Conservation (phyloP, 2,113 vertebrate species). For the Callionymus lyra region DNA sequence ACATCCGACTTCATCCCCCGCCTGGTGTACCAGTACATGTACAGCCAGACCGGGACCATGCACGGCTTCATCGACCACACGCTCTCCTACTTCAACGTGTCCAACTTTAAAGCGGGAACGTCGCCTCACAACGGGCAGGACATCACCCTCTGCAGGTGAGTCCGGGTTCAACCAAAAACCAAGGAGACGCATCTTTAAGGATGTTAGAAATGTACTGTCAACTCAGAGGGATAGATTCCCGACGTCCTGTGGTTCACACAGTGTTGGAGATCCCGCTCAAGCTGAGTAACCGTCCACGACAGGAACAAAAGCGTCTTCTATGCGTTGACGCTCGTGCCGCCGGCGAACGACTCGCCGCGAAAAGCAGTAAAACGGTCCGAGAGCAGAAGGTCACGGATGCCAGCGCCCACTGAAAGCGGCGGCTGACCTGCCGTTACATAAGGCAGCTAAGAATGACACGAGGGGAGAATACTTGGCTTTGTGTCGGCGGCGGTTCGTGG, state of each 20-base stretch:
- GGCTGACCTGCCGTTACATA: conserved; percentile 40
- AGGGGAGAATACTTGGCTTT: conserved; percentile 48
- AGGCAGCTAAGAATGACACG: conserved; percentile 15
- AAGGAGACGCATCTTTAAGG: too few species aligned
- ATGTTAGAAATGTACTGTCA: too few species aligned
- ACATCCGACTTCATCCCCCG: conserved; percentile 96
- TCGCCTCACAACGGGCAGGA: conserved; percentile 66
- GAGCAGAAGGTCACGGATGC: conserved; percentile 39
- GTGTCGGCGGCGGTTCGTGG: conserved; percentile 23
- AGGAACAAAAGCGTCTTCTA: conserved; percentile 21
- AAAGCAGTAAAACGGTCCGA: conserved; percentile 25
- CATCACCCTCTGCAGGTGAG: conserved; percentile 85
- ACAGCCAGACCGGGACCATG: conserved; percentile 85
- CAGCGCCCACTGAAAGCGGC: conserved; percentile 28
- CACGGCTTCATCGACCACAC: conserved; percentile 95
- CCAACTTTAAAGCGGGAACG: conserved; percentile 78
- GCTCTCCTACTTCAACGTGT: conserved; percentile 92
- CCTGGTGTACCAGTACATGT: conserved; percentile 89
- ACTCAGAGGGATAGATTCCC: too few species aligned
- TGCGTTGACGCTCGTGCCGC: conserved; percentile 13
- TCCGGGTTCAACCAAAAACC: too few species aligned
- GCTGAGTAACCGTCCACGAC: background rate
- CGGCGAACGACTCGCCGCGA: conserved; percentile 26
- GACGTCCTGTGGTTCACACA: background rate
- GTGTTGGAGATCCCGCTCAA: background rate